phyloP scores from a whole-genome alignment of 1,140 invertebrate genomes.

The Charaxes varanes region DNA sequence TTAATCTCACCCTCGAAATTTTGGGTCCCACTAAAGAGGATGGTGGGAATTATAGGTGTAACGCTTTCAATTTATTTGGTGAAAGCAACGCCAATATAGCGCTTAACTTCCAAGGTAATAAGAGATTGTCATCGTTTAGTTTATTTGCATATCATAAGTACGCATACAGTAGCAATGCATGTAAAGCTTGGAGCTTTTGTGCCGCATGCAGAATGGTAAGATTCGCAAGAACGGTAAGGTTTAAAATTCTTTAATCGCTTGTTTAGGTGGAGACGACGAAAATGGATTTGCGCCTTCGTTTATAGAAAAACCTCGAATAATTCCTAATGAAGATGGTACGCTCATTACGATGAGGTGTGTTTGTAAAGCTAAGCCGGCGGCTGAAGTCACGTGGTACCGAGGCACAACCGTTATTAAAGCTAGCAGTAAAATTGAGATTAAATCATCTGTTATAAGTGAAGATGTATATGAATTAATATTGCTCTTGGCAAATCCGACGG shows the following conservation, averaged over 20 bases:
- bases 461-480: constrained; percentile 93
- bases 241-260: constrained; percentile 20
- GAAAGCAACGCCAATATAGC: constrained; percentile 99
- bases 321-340: constrained; percentile 96
- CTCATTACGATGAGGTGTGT: constrained; percentile 97
- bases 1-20: constrained; percentile 93
- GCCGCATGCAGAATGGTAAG: constrained; percentile 62
- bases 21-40: constrained; percentile 95
- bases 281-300: constrained; percentile 95
- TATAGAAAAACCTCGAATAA: constrained; percentile 96
- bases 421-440: constrained; percentile 90
- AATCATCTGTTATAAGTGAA: constrained; percentile 82
- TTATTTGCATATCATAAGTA: constrained; percentile 38
- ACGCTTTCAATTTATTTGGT: constrained; percentile 97
- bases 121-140: constrained; percentile 18
- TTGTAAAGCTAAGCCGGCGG: constrained; percentile 94
- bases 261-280: constrained; percentile 88
- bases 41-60: constrained; percentile 98
- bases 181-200: constrained; percentile 48
- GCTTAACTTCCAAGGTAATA: constrained; percentile 97
- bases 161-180: constrained; percentile 70
- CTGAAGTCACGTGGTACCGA: constrained; percentile 92
- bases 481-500: constrained; percentile 89
- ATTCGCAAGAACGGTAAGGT: constrained; percentile 10
- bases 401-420: constrained; percentile 89